Evolutionary conservation across 2,797 vertebrate species (phyloP).

Genomic region (Sebastiscus tertius): DNA sequence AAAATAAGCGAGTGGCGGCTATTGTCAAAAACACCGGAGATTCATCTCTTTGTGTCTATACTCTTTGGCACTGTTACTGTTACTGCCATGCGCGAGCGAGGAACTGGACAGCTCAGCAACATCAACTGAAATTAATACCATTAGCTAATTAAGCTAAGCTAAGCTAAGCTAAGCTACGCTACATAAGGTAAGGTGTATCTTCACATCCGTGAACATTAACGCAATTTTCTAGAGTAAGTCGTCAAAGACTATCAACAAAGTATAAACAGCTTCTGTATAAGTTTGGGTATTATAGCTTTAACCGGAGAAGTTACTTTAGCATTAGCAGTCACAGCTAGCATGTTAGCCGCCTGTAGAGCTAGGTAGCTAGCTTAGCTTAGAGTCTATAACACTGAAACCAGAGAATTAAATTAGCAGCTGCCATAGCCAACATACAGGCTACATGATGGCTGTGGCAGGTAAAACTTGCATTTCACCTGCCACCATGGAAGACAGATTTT

Average conservation of each 20-base stretch:
- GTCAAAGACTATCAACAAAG: background rate
- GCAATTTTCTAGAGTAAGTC: background rate
- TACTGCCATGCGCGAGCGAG: background rate
- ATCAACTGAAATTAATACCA: background rate
- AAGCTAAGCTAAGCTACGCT: background rate
- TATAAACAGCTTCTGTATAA: background rate
- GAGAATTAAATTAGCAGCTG: too few relatives aligned
- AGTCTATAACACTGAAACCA: background rate
- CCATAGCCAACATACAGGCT: too few relatives aligned
- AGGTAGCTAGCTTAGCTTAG: background rate
- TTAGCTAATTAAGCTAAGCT: background rate
- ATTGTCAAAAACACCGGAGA: too few relatives aligned
- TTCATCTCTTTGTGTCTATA: too few relatives aligned
- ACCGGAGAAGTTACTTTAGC: background rate
- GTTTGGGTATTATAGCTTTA: background rate
- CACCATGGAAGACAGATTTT: too few relatives aligned
- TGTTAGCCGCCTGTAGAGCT: background rate
- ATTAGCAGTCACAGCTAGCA: background rate
- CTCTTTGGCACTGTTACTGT: too few relatives aligned
- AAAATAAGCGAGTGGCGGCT: too few relatives aligned
- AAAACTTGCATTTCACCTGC: too few relatives aligned
- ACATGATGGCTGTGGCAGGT: too few relatives aligned
- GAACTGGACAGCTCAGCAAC: too few relatives aligned
- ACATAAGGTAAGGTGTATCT: too few relatives aligned
- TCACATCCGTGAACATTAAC: background rate